Percentiles rank a stretch among this genome's conserved stretches.
Evolutionary conservation across 2,797 vertebrate genomes (phyloP).

Genomic region (Acestrorhynchus altus): DNA sequence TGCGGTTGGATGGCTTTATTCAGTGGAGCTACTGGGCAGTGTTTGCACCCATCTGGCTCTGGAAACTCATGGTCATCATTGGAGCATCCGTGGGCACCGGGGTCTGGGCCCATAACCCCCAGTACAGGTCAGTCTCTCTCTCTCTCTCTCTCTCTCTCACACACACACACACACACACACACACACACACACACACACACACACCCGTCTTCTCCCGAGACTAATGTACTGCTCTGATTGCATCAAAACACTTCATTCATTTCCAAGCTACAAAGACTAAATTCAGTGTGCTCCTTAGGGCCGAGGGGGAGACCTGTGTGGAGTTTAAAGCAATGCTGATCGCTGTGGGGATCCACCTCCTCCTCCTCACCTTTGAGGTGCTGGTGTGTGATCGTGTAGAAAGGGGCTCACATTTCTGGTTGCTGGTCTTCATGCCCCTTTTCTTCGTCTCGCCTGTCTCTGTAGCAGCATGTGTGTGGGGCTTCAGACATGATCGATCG

Average conservation of each 20-base stretch:
- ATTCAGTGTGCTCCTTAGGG: conserved; percentile 73
- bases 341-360: conserved; percentile 94
- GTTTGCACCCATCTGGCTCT: conserved; percentile 97
- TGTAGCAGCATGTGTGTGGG: conserved; percentile 97
- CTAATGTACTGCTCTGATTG: neutral
- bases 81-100: conserved; percentile 95
- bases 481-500: conserved; percentile 95
- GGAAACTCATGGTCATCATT: conserved; percentile 96
- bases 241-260: neutral
- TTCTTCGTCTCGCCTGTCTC: conserved; percentile 98
- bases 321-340: conserved; percentile 99
- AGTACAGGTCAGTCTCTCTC: conserved; percentile 93
- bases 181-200: too few relatives aligned
- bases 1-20: conserved; percentile 93
- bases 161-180: too few relatives aligned
- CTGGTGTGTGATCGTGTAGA: conserved; percentile 94
- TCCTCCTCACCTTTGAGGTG: conserved; percentile 96
- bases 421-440: conserved; percentile 97
- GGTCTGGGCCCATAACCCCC: conserved; percentile 97
- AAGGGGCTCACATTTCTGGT: conserved; percentile 91
- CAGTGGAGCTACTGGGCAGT: conserved; percentile 99
- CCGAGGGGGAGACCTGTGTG: conserved; percentile 97
- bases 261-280: neutral
- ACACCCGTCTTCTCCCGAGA: too few relatives aligned
- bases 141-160: too few relatives aligned